A percentile compares a stretch with the other conserved stretches of the same genome.
phyloP scores from a whole-genome alignment of 2,888 invertebrate genomes.

The Trichogramma evanescens region DNA sequence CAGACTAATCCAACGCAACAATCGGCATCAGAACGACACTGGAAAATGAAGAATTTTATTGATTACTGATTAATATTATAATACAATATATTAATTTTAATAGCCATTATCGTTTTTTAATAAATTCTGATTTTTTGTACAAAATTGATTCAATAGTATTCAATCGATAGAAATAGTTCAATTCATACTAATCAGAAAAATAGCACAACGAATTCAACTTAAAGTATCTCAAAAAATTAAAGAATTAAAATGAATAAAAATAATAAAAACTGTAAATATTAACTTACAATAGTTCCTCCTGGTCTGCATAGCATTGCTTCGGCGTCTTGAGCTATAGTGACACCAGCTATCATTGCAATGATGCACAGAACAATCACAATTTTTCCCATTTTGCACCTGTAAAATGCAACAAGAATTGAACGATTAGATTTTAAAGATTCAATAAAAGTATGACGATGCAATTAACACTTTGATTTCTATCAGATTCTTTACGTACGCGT shows the following conservation, averaged over 20 bases:
- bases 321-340: neutral
- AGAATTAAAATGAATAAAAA: neutral
- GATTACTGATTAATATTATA: neutral
- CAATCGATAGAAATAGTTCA: neutral
- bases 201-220: neutral
- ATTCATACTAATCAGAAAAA: neutral
- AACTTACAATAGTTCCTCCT: slow-evolving; percentile 10
- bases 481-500: too few relatives aligned
- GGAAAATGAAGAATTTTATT: neutral
- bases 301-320: neutral
- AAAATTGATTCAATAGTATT: neutral
- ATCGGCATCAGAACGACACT: slow-evolving; percentile 22
- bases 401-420: neutral
- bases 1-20: slow-evolving; percentile 26
- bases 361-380: slow-evolving; percentile 4
- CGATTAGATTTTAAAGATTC: too few relatives aligned
- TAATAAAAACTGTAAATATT: neutral
- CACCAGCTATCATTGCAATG: neutral
- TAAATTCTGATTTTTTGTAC: neutral
- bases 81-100: neutral
- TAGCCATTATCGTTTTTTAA: neutral
- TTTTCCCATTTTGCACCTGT: slow-evolving; percentile 4
- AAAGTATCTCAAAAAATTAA: neutral
- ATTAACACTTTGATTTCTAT: too few relatives aligned
- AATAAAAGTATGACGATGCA: too few relatives aligned